phyloP scores from a whole-genome alignment of 1,140 invertebrate species.

The Tribolium castaneum region DNA sequence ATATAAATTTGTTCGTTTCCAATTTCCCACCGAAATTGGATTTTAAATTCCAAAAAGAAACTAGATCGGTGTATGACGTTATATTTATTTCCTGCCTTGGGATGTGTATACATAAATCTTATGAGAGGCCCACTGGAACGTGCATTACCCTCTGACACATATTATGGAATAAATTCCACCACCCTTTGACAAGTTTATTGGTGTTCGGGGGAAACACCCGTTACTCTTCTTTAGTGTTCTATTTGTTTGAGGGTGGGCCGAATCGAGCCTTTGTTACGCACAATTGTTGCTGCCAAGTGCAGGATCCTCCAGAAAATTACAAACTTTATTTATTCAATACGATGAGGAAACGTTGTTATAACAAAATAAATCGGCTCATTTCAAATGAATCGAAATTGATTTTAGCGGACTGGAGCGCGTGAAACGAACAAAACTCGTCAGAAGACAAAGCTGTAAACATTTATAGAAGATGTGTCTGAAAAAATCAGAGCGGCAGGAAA shows the following conservation, averaged over 20 bases:
- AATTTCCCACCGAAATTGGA: constrained; percentile 23
- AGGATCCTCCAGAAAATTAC: not conserved
- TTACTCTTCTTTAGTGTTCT: constrained; percentile 34
- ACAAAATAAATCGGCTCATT: not conserved
- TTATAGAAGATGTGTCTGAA: not conserved
- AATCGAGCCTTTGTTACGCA: not conserved
- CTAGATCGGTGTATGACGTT: constrained; percentile 25
- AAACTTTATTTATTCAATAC: not conserved
- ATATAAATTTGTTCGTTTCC: constrained; percentile 33
- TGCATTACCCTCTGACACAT: constrained; percentile 26
- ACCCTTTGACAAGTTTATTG: constrained; percentile 32
- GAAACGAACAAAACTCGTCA: not conserved
- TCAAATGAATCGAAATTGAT: not conserved
- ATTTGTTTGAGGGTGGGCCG: constrained; percentile 2
- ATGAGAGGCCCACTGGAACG: not conserved
- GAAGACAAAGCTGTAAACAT: not conserved
- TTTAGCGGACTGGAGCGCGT: not conserved
- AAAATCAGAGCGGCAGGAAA: not conserved
- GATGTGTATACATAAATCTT: constrained; percentile 13
- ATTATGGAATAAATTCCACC: constrained; percentile 30
- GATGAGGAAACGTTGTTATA: not conserved
- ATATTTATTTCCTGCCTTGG: constrained; percentile 18
- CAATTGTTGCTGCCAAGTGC: not conserved
- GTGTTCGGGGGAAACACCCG: constrained; percentile 13
- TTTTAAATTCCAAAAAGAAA: constrained; percentile 35